Percentiles rank a stretch among this genome's conserved stretches.
These are phyloP conservation scores for Cotesia vestalis DNA, from an alignment of 1,140 invertebrate genomes.

Conservation along the genomic window DNA sequence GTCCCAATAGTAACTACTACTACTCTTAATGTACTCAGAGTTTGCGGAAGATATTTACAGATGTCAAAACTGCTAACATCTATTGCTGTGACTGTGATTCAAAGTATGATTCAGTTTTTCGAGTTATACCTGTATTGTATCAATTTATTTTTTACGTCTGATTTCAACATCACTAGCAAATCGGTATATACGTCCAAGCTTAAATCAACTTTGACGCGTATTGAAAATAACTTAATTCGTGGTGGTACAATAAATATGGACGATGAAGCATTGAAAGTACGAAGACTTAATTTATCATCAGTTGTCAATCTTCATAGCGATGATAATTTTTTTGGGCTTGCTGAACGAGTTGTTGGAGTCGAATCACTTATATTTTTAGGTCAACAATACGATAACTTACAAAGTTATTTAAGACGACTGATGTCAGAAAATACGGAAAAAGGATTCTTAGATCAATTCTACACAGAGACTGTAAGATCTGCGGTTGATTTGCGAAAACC, in stretches of 20 bases:
- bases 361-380: slow-evolving; percentile 92
- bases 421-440: slow-evolving; percentile 64
- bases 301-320: slow-evolving; percentile 77
- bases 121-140: slow-evolving; percentile 95
- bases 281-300: slow-evolving; percentile 74
- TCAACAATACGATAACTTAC: slow-evolving; percentile 85
- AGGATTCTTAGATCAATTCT: slow-evolving; percentile 75
- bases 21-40: slow-evolving; percentile 88
- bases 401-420: slow-evolving; percentile 82
- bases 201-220: slow-evolving; percentile 77
- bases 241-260: slow-evolving; percentile 55
- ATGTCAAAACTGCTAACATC: slow-evolving; percentile 92
- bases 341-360: slow-evolving; percentile 87
- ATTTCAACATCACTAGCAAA: slow-evolving; percentile 69
- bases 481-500: slow-evolving; percentile 80
- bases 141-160: slow-evolving; percentile 86
- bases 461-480: slow-evolving; percentile 75
- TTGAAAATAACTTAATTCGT: slow-evolving; percentile 75
- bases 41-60: slow-evolving; percentile 93
- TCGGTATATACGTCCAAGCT: slow-evolving; percentile 76
- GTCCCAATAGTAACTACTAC: slow-evolving; percentile 87
- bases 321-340: slow-evolving; percentile 81
- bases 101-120: slow-evolving; percentile 91
- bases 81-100: slow-evolving; percentile 90
- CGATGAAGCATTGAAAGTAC: slow-evolving; percentile 61